A percentile compares a stretch with the other conserved stretches of the same genome.
Evolutionary conservation across 2,113 vertebrate species (phyloP).

Genomic region (Bos taurus): ARS-UCD2.0 NC_037351.1:62090001-62090500

Average conservation of each 20-base stretch:
- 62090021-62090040: neutral
- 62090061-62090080: neutral
- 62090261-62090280: neutral
- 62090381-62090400: neutral
- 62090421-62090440: neutral
- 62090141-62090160: neutral
- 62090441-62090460: neutral
- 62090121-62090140: neutral
- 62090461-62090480: neutral
- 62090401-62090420: neutral
- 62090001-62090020: neutral
- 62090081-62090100: neutral
- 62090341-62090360: neutral
- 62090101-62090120: neutral
- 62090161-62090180: neutral
- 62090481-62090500: conserved; percentile 86
- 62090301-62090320: neutral
- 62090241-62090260: neutral
- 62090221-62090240: neutral
- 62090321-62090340: neutral
- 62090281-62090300: conserved; percentile 14
- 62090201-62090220: neutral
- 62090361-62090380: neutral
- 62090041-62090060: neutral
- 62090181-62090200: neutral